Percentiles rank a stretch among this genome's conserved stretches.
These are phyloP conservation scores for Galeopterus variegatus DNA, from an alignment of 2,113 vertebrate genomes.

Conservation along the genomic window DNA sequence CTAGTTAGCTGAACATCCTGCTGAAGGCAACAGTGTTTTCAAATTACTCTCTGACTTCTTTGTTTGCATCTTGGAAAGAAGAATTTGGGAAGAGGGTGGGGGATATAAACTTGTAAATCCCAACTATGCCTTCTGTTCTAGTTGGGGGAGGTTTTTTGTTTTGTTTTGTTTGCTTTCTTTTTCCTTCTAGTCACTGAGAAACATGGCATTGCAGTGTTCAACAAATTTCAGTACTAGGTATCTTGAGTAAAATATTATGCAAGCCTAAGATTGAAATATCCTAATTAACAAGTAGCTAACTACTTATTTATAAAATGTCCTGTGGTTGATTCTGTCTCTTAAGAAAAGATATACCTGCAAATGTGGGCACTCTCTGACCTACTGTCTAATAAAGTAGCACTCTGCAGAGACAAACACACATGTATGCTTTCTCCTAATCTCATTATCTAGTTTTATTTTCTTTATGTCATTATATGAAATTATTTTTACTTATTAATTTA, in stretches of 20 bases:
- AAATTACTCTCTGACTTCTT: conserved; percentile 9
- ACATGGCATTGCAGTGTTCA: background rate
- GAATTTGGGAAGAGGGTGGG: background rate
- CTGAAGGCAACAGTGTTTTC: background rate
- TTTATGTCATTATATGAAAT: conserved; percentile 12
- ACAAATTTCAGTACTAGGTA: background rate
- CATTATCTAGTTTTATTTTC: conserved; percentile 42
- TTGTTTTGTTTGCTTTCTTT: conserved; percentile 40
- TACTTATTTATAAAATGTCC: conserved; percentile 22
- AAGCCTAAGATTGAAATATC: background rate
- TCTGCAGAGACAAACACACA: background rate
- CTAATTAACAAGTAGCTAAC: conserved; percentile 19
- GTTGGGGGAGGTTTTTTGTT: background rate
- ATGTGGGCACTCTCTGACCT: background rate
- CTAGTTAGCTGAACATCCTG: background rate
- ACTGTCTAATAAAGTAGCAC: background rate
- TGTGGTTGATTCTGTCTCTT: conserved; percentile 4
- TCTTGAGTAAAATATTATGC: conserved; percentile 46
- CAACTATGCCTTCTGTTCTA: background rate
- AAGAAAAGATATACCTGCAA: conserved; percentile 22
- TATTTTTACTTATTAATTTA: background rate
- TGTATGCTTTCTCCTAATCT: background rate
- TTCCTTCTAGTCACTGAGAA: conserved; percentile 45
- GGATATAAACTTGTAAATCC: background rate
- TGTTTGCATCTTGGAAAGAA: background rate